phyloP scores from a whole-genome alignment of 2,797 vertebrate species.

The Mallotus villosus region DNA sequence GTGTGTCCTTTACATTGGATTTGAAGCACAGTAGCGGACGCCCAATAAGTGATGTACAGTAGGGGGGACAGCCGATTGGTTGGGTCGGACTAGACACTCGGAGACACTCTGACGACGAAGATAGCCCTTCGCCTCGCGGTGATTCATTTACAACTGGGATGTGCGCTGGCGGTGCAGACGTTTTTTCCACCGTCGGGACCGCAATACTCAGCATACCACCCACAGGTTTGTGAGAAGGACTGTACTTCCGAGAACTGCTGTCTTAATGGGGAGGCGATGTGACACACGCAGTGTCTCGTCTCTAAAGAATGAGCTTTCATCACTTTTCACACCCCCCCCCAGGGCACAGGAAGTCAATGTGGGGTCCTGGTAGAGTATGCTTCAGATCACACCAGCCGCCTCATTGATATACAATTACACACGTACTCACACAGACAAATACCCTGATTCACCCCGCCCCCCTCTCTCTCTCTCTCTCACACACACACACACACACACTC shows the following conservation, averaged over 20 bases:
- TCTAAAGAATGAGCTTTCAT: constrained; percentile 19
- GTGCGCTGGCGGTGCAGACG: no score
- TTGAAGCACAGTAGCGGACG: neutral
- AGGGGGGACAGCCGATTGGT: neutral
- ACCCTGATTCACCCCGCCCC: neutral
- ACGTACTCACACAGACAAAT: neutral
- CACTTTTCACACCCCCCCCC: neutral
- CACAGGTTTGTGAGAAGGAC: constrained; percentile 1
- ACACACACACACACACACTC: neutral
- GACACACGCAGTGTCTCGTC: constrained; percentile 7
- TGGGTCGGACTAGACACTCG: neutral
- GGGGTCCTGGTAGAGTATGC: constrained; percentile 9
- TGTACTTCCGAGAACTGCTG: constrained; percentile 4
- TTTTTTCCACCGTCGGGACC: no score
- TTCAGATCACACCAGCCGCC: constrained; percentile 20
- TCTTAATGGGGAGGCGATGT: constrained; percentile 12
- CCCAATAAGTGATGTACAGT: neutral
- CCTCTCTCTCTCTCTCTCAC: neutral
- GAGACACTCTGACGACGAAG: neutral
- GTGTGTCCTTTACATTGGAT: neutral
- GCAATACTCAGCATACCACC: neutral
- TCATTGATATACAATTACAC: constrained; percentile 11
- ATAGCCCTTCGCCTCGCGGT: neutral
- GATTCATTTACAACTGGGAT: neutral
- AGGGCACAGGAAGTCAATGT: constrained; percentile 11